A percentile compares a stretch with the other conserved stretches of the same genome.
phyloP scores from a whole-genome alignment of 2,797 vertebrate genomes.

The Todus mexicanus region DNA sequence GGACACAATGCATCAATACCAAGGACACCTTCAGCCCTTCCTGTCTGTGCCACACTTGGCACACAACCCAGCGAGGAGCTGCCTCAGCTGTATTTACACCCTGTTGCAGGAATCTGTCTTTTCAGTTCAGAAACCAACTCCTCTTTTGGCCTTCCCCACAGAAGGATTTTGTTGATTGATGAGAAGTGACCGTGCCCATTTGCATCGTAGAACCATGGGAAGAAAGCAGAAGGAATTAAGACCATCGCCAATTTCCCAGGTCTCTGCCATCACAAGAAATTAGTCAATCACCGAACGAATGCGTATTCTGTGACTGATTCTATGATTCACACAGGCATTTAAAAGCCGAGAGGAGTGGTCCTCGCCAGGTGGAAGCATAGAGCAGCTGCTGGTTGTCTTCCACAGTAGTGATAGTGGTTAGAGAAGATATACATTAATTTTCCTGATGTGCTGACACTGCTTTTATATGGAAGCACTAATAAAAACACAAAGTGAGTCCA shows the following conservation, averaged over 20 bases:
- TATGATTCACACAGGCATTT: rapidly evolving
- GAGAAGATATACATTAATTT: neutral
- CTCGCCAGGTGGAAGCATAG: neutral
- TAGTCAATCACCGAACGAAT: neutral
- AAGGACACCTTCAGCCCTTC: no score
- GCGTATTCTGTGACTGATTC: no score
- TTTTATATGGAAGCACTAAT: neutral
- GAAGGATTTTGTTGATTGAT: no score
- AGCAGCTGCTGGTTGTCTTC: neutral
- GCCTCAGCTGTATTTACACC: no score
- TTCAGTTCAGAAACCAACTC: no score
- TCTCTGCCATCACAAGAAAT: neutral
- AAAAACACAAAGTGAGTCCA: neutral
- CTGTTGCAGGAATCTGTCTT: no score
- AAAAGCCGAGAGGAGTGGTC: neutral
- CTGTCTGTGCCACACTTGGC: no score
- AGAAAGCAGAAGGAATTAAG: neutral
- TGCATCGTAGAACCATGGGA: no score
- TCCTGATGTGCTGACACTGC: neutral
- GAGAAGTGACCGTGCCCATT: no score
- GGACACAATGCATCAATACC: no score
- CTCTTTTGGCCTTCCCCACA: no score
- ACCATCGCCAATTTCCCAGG: neutral
- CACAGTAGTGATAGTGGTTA: neutral
- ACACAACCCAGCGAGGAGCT: no score